Base-by-base conservation (phyloP, 2,888 invertebrate species). In the Drosophila kanekoi region DNA sequence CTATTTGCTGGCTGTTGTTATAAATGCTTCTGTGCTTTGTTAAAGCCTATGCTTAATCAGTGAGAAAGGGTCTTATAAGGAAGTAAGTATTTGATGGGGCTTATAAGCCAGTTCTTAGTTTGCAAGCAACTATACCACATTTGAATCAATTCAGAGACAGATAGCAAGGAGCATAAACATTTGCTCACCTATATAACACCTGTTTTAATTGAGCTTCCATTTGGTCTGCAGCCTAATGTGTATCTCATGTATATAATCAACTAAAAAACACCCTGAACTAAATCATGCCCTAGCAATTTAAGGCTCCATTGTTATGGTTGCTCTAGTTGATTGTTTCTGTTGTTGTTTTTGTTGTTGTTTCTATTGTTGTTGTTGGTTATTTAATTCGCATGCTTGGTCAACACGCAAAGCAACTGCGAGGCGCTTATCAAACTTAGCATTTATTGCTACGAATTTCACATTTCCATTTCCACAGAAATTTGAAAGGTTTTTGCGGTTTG, bases 341-440 rank as follows among this genome's bases (percentile, higher is more conserved):
- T 67, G 11, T 49, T n/a, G n/a, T n/a, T n/a, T n/a, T n/a, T 70
- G 43, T 32, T 49, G 53, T 52, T 57, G 23, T 66, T 58, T n/a
- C n/a, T n/a, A n/a, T n/a, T 70, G 43, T 32, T 49, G 53, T 52
- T 57, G 23, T 66, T 58, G 49, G 59, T 60, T 37, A 43, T 59
- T 61, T 60, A 53, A 75, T 70, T 75, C 72, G 63, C 64, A 84
- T 81, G 85, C 67, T 60, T 45, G 52, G 53, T 40, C 68, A 73
- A 58, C 87, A 87, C 85, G 87, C 87, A 71, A 88, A 37, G 54
- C 65, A 9, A 3, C 37, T 48, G 57, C 49, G 40, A 57, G 60
- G 11, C 57, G 64, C 54, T 69, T 75, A 72, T 81, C 65, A 74
- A 53, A 51, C 56, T 4, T 16, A 14, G 23, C 53, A 41, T 70